These are phyloP conservation scores for Colletes latitarsis DNA, from an alignment of 1,140 invertebrate species.

Conservation along the genomic window DNA sequence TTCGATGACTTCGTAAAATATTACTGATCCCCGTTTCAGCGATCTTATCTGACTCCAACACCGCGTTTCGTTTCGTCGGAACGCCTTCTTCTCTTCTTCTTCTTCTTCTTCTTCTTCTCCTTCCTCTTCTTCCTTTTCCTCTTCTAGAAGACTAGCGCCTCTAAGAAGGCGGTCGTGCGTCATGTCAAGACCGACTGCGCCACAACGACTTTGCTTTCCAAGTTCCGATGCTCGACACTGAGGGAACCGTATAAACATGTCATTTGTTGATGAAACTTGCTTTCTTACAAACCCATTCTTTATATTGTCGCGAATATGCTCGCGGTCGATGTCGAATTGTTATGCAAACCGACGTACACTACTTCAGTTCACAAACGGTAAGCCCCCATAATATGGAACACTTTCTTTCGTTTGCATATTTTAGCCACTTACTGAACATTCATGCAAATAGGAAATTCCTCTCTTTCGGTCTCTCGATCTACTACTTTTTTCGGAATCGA, in stretches of 20 bases:
- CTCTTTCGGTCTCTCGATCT: too few species aligned
- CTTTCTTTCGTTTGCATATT: too few species aligned
- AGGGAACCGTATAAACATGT: slow-evolving; percentile 63
- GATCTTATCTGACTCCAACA: slow-evolving; percentile 72
- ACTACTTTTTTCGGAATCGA: too few species aligned
- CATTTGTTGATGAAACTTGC: slow-evolving; percentile 61
- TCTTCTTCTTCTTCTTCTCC: slow-evolving; percentile 32
- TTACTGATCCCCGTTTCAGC: slow-evolving; percentile 74
- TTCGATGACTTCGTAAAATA: slow-evolving; percentile 79
- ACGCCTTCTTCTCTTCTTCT: slow-evolving; percentile 65
- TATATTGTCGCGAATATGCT: background rate
- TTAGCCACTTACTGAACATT: too few species aligned
- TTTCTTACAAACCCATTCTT: background rate
- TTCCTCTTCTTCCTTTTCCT: slow-evolving; percentile 45
- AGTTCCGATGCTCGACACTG: slow-evolving; percentile 60
- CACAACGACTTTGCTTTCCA: slow-evolving; percentile 60
- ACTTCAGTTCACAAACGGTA: too few species aligned
- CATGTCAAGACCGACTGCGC: slow-evolving; percentile 56
- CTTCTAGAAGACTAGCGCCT: slow-evolving; percentile 63
- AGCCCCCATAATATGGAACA: too few species aligned
- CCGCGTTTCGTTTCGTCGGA: slow-evolving; percentile 66
- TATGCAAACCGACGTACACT: background rate
- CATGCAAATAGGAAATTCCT: too few species aligned
- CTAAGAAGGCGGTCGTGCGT: slow-evolving; percentile 63
- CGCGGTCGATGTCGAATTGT: background rate